phyloP scores from a whole-genome alignment of 2,888 invertebrate genomes.

The Apotomis capreana region DNA sequence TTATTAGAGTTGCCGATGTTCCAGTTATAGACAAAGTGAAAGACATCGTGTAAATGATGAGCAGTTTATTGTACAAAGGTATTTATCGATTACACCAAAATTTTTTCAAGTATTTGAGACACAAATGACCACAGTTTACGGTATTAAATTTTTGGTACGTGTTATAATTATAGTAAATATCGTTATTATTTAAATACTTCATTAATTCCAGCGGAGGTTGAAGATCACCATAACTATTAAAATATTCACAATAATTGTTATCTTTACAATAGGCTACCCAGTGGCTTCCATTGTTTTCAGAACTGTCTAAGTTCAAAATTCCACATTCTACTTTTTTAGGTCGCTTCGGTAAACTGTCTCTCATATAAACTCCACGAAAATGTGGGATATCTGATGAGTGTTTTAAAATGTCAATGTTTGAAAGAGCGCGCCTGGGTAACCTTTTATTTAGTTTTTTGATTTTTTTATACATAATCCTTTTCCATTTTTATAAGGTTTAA shows the following conservation, averaged over 20 bases:
- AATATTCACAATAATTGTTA: conserved; percentile 14
- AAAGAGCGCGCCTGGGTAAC: conserved; percentile 8
- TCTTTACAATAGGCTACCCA: conserved; percentile 27
- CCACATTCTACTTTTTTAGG: conserved; percentile 15
- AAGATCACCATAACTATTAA: conserved; percentile 10
- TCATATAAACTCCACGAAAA: conserved; percentile 25
- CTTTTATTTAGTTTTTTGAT: conserved; percentile 6
- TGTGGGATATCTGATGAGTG: not conserved
- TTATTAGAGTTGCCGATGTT: not conserved
- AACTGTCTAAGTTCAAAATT: conserved; percentile 15
- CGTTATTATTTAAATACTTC: not conserved
- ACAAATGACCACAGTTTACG: conserved; percentile 14
- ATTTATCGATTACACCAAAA: conserved; percentile 4
- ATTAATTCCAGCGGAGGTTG: not conserved
- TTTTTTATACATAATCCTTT: not conserved
- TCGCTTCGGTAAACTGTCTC: conserved; percentile 4
- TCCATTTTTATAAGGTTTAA: not conserved
- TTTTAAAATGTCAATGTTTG: conserved; percentile 2
- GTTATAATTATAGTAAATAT: conserved; percentile 5
- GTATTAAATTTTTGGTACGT: not conserved
- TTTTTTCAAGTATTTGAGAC: not conserved
- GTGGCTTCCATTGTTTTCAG: conserved; percentile 9
- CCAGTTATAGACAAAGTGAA: conserved; percentile 4
- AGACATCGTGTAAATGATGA: conserved; percentile 7
- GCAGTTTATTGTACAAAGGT: not conserved